Percentiles rank a stretch among this genome's conserved stretches.
These are phyloP conservation scores for Abramis brama DNA, from an alignment of 2,113 vertebrate genomes.

Conservation along the genomic window DNA sequence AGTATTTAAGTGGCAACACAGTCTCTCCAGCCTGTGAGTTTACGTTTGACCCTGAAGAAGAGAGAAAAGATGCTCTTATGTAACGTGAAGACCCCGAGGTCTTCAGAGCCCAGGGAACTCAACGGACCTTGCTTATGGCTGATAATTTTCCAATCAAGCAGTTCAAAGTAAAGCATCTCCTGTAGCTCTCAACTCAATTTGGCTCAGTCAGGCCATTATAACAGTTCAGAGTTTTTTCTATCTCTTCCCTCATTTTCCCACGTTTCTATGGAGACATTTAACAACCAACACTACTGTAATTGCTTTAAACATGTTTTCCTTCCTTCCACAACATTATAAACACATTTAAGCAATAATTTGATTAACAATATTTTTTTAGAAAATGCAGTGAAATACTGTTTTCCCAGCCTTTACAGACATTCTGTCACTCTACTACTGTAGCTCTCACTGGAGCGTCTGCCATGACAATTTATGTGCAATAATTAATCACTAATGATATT, in stretches of 20 bases:
- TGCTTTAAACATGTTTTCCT: conserved; percentile 1
- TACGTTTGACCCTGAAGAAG: neutral
- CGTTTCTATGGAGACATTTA: conserved; percentile 52
- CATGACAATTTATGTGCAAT: conserved; percentile 32
- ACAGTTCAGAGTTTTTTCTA: conserved; percentile 32
- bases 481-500: conserved; percentile 36
- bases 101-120: conserved; percentile 19
- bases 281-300: conserved; percentile 7
- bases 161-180: conserved; percentile 51
- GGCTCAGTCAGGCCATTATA: conserved; percentile 42
- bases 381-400: neutral
- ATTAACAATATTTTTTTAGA: neutral
- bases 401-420: neutral
- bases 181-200: conserved; percentile 37
- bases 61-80: conserved; percentile 9
- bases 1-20: neutral
- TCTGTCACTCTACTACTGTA: neutral
- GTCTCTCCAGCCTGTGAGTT: conserved; percentile 17
- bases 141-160: conserved; percentile 59
- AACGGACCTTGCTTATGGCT: conserved; percentile 42
- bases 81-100: conserved; percentile 35
- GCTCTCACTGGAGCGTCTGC: conserved; percentile 9
- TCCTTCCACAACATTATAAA: neutral
- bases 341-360: neutral
- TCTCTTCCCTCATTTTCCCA: neutral